These are phyloP conservation scores for Carettochelys insculpta DNA, from an alignment of 2,113 vertebrate species.

Conservation along the genomic window DNA sequence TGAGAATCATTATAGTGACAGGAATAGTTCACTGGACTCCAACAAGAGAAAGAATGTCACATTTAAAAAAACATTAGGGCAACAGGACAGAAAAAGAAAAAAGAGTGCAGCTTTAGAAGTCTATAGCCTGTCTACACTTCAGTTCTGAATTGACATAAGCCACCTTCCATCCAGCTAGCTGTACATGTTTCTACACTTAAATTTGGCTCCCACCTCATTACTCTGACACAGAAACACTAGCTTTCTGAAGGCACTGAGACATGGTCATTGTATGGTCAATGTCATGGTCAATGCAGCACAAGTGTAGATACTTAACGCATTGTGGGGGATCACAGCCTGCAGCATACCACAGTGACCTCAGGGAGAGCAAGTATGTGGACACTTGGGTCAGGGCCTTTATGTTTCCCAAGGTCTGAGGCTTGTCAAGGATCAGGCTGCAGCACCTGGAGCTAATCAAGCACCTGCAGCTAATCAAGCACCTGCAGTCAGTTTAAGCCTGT, in stretches of 20 bases:
- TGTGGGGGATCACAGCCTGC: no score
- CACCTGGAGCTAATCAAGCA: no score
- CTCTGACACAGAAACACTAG: neutral
- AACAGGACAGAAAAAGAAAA: conserved; percentile 49
- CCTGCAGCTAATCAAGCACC: no score
- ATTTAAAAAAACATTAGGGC: conserved; percentile 65
- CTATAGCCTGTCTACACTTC: neutral
- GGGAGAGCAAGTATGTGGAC: no score
- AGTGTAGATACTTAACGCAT: no score
- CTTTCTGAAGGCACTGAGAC: neutral
- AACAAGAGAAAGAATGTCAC: conserved; percentile 66
- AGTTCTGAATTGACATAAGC: neutral
- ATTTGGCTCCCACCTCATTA: neutral
- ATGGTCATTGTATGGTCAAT: neutral
- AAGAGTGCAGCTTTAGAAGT: conserved; percentile 7
- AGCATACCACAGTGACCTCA: no score
- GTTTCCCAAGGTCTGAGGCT: no score
- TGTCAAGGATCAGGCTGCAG: no score
- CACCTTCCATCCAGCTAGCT: neutral
- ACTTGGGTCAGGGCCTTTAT: no score
- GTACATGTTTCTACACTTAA: neutral
- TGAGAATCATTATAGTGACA: conserved; percentile 79
- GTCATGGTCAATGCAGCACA: no score
- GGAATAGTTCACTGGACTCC: conserved; percentile 78
- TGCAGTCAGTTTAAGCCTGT: no score